Evolutionary conservation across 2,113 vertebrate genomes (phyloP).

Genomic region (Tenebrosternarchus preto): DNA sequence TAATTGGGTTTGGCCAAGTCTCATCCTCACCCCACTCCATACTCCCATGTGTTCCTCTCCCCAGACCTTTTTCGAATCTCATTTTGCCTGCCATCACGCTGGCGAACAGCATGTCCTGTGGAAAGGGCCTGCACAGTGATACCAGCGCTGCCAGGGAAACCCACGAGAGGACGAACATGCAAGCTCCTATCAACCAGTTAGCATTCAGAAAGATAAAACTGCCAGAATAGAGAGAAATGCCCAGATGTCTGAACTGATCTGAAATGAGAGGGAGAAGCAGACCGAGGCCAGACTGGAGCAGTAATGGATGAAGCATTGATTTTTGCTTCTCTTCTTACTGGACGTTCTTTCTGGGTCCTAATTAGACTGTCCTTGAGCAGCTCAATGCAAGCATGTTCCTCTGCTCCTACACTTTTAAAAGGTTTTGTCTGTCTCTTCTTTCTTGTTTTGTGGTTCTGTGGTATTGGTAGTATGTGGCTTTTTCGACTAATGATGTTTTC

Average conservation of each 20-base stretch:
- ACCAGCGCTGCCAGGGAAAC: background rate
- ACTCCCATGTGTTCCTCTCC: background rate
- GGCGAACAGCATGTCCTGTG: background rate
- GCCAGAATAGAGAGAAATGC: background rate
- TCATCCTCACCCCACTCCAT: background rate
- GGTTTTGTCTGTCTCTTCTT: no score
- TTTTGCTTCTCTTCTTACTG: constrained; percentile 9
- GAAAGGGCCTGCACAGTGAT: background rate
- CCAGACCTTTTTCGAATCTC: background rate
- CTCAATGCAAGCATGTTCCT: background rate
- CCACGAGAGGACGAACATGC: no score
- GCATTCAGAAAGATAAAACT: background rate
- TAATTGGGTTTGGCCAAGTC: constrained; percentile 9
- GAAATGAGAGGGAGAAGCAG: background rate
- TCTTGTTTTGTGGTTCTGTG: no score
- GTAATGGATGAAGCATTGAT: constrained; percentile 25
- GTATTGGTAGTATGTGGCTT: no score
- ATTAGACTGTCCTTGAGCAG: constrained; percentile 27
- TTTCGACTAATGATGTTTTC: no score
- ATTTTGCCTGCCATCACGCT: constrained; percentile 1
- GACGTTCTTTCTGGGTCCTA: constrained; percentile 17
- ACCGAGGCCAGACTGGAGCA: background rate
- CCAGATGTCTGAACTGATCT: background rate
- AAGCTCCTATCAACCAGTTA: background rate
- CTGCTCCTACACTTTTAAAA: background rate